Evolutionary conservation across 2,888 invertebrate species (phyloP).

Genomic region (Acronicta leporina): DNA sequence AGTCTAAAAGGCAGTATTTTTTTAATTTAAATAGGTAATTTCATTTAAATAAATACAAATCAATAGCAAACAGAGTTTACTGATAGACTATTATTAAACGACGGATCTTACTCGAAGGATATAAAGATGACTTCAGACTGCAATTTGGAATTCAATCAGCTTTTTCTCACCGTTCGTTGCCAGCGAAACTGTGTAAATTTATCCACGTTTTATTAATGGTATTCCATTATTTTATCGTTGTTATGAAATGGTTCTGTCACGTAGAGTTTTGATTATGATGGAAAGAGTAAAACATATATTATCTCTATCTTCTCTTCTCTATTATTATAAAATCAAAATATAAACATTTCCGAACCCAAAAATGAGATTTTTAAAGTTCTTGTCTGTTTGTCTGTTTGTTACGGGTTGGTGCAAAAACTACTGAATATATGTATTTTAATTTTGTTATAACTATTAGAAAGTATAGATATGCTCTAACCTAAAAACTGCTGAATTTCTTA

Average conservation of each 20-base stretch:
- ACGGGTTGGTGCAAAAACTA: too few species aligned
- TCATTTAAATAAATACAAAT: constrained; percentile 8
- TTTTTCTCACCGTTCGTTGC: constrained; percentile 63
- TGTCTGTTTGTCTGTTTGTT: too few species aligned
- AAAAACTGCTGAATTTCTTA: too few species aligned
- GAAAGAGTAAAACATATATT: too few species aligned
- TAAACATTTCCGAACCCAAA: too few species aligned
- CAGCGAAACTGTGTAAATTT: constrained; percentile 64
- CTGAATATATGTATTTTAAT: too few species aligned
- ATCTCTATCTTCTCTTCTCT: too few species aligned
- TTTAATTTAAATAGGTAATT: neutral
- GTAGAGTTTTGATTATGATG: neutral
- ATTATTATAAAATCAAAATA: too few species aligned
- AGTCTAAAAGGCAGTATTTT: too few species aligned
- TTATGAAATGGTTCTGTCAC: constrained; percentile 19
- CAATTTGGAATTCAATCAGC: constrained; percentile 81
- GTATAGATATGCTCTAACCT: too few species aligned
- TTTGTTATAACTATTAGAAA: too few species aligned
- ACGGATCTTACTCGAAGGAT: constrained; percentile 43
- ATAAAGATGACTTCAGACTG: constrained; percentile 62
- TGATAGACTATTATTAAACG: constrained; percentile 29
- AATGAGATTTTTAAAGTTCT: too few species aligned
- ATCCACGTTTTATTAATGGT: constrained; percentile 62
- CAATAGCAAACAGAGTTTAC: constrained; percentile 7
- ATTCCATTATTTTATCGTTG: constrained; percentile 54